Conservation (phyloP, 2,888 invertebrate species). For the Thyatira batis region DNA sequence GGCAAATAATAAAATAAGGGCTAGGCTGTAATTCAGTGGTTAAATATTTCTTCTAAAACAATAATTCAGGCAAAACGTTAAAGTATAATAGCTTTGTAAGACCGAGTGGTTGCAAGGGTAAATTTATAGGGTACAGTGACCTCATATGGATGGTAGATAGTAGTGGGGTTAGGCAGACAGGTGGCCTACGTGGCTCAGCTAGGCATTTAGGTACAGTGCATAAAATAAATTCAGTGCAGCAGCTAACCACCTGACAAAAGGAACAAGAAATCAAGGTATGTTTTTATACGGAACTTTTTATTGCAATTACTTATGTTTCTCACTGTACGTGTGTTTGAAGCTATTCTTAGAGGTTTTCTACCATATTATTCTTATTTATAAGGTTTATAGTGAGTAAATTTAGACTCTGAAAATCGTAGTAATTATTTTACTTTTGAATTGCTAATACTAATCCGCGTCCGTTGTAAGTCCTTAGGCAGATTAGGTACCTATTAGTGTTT, state of each 20-base stretch:
- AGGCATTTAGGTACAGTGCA: background rate
- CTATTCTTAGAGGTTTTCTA: no score
- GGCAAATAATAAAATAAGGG: no score
- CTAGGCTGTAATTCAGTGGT: no score
- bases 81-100: background rate
- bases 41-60: no score
- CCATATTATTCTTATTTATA: no score
- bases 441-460: background rate
- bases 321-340: background rate
- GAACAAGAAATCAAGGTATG: no score
- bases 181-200: background rate
- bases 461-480: background rate
- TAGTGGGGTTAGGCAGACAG: background rate
- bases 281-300: no score
- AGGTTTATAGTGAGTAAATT: no score
- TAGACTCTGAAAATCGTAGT: background rate
- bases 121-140: background rate
- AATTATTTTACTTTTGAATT: background rate
- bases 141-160: constrained; percentile 2
- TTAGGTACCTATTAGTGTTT: background rate
- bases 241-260: no score
- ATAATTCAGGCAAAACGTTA: background rate
- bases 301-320: no score
- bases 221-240: background rate
- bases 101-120: background rate